Base-by-base conservation (phyloP, 2,888 invertebrate genomes). In the Caenorhabditis sp. region DNA sequence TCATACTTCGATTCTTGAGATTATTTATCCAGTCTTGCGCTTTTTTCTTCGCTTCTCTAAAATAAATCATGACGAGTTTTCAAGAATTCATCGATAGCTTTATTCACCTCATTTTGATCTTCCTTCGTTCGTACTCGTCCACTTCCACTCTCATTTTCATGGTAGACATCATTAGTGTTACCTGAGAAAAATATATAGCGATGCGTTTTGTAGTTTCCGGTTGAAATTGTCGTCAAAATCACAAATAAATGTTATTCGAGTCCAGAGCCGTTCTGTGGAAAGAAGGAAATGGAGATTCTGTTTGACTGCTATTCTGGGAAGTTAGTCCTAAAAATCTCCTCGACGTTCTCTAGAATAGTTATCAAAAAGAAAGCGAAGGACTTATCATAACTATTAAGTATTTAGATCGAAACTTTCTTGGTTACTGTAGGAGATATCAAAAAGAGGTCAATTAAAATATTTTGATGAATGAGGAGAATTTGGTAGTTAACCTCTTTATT, bases 61-160 rank as follows among this genome's bases (percentile, higher is more conserved):
- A 74, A 68, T 7, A 26, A 24, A 1, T 12, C 14, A 47, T 8
- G n/a, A 24, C 10, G 12, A n/a, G 31, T 31, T 31, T 31, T 31
- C 31, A 6, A 4, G 7, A 31, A 31, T 6, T 31, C 4, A 12
- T 14, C 6, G 31, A n/a, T 22, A 35, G 51, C 16, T 26, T 7
- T 31, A 8, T 59, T 51, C 35, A 82, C 82, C 68, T 84, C 84
- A 81, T 77, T 69, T 84, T 84, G 22, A 72, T 68, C 51, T 77
- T 77, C 38, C 81, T 35, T 38, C 81, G 22, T n/a, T 75, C 84
- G 47, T 76, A 66, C 19, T 84, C 81, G 22, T 84, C 84, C 35
- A 84, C 84, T 66, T 84, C 84, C 24, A 84, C 84, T 61, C 84
- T 38, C 76, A 84, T 80, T 64, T 84, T 73, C 84, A 84, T 84